Percentiles rank a stretch among this genome's conserved stretches.
phyloP scores from a whole-genome alignment of 2,113 vertebrate genomes.

The Esox niger region DNA sequence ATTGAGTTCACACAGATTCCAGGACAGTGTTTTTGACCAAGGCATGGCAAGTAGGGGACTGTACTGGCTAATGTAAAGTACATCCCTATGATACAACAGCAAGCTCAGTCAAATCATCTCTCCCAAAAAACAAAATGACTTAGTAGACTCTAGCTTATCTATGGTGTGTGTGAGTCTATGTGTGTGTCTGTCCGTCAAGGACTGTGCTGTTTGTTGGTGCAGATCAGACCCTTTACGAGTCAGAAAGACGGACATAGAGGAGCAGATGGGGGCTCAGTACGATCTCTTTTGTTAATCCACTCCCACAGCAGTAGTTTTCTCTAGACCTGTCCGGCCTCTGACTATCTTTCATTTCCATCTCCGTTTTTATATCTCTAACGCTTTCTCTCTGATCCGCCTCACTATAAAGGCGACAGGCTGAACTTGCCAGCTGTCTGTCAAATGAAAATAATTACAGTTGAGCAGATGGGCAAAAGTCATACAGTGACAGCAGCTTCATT shows the following conservation, averaged over 20 bases:
- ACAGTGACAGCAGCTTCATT: not conserved
- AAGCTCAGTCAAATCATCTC: not conserved
- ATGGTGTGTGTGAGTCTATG: not conserved
- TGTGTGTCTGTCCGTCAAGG: not conserved
- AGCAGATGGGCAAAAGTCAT: not conserved
- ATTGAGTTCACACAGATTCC: too few species aligned
- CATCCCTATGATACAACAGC: constrained; percentile 2
- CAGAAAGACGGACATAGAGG: not conserved
- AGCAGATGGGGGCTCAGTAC: not conserved
- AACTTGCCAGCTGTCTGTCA: constrained; percentile 23
- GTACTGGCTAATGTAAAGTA: not conserved
- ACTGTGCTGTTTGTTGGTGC: too few species aligned
- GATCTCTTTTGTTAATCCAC: not conserved
- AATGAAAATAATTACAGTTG: not conserved
- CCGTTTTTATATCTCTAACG: constrained; percentile 12
- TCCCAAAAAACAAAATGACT: too few species aligned
- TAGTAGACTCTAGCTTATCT: too few species aligned
- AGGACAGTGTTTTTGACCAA: too few species aligned
- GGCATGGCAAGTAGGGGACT: not conserved
- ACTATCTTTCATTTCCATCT: too few species aligned
- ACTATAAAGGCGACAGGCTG: not conserved
- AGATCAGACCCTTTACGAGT: not conserved
- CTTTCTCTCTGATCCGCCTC: constrained; percentile 1
- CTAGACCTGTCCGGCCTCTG: not conserved
- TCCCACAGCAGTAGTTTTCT: not conserved